These are phyloP conservation scores for Slavum lentiscoides DNA, from an alignment of 2,888 invertebrate species.

Conservation along the genomic window DNA sequence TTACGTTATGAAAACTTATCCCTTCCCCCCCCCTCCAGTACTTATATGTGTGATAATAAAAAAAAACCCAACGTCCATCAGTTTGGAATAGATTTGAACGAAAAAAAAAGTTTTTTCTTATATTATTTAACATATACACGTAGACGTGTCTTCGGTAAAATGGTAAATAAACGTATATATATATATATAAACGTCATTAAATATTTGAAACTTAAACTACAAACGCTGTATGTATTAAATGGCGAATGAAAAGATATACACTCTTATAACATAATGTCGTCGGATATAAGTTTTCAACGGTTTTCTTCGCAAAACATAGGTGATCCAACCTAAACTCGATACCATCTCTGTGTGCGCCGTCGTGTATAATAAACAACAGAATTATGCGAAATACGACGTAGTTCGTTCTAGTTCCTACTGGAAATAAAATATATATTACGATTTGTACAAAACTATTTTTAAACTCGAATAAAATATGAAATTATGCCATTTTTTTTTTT, in stretches of 20 bases:
- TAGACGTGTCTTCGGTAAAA: background rate
- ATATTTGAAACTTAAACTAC: background rate
- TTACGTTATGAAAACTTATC: too few species aligned
- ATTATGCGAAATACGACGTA: conserved; percentile 5
- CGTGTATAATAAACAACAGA: background rate
- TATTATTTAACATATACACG: too few species aligned
- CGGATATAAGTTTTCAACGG: too few species aligned
- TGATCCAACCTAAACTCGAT: background rate
- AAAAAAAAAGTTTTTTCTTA: too few species aligned
- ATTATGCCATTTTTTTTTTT: background rate
- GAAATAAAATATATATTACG: background rate
- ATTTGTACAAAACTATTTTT: conserved; percentile 13
- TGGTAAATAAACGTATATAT: background rate
- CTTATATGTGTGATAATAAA: too few species aligned
- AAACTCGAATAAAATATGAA: conserved; percentile 27
- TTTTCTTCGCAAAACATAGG: background rate
- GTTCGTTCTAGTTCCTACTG: too few species aligned
- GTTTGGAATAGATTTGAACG: too few species aligned
- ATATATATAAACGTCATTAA: background rate
- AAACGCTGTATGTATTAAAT: conserved; percentile 12
- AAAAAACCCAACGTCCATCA: too few species aligned
- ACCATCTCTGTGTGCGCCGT: background rate
- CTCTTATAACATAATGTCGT: too few species aligned
- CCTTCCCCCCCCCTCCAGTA: too few species aligned
- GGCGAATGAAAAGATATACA: background rate